Evolutionary conservation across 2,113 vertebrate genomes (phyloP).

Genomic region (Chrysochloris asiatica): DNA sequence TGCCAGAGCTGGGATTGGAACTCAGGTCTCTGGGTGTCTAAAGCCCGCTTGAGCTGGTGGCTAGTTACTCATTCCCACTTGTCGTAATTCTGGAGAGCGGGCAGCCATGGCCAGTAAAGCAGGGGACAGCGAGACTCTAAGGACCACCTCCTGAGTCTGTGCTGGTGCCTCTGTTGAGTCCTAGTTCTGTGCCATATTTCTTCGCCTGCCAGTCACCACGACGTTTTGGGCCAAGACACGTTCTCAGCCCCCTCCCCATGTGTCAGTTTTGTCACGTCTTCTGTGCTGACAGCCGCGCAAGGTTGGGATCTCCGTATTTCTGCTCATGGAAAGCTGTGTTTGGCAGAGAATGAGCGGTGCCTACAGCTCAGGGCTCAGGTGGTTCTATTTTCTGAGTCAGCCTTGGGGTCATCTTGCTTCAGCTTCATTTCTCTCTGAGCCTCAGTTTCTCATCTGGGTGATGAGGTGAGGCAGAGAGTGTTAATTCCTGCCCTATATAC

Average conservation of each 20-base stretch:
- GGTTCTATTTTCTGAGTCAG: neutral
- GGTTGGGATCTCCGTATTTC: neutral
- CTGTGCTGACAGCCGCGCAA: neutral
- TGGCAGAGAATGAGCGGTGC: neutral
- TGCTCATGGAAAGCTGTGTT: neutral
- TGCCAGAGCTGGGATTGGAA: neutral
- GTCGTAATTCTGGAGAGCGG: neutral
- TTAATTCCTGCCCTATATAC: fast-evolving
- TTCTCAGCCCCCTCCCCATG: neutral
- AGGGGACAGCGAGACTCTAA: neutral
- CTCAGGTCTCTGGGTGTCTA: neutral
- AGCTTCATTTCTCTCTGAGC: neutral
- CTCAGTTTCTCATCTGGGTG: neutral
- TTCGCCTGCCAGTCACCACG: neutral
- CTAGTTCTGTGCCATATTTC: neutral
- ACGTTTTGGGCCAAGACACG: neutral
- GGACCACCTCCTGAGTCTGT: neutral
- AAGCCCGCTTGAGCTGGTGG: neutral
- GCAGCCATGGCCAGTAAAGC: neutral
- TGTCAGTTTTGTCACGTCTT: neutral
- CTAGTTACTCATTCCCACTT: neutral
- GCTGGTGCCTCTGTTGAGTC: neutral
- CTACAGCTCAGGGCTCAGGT: neutral
- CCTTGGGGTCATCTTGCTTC: fast-evolving
- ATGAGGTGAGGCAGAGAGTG: fast-evolving